phyloP scores from a whole-genome alignment of 2,113 vertebrate species.

The Brachyhypopomus gauderio region DNA sequence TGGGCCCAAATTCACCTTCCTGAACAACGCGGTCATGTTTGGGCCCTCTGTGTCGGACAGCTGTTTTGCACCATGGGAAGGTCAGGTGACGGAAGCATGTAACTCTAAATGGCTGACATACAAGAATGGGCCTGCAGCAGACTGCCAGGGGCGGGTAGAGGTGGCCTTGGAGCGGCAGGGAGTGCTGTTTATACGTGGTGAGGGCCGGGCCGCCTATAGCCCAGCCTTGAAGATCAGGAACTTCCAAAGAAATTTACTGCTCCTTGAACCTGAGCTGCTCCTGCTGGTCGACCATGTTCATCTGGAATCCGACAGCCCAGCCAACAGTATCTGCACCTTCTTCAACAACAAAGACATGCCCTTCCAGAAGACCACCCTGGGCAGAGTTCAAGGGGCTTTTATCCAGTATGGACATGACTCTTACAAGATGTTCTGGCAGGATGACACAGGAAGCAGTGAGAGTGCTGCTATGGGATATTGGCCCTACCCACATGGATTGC shows the following conservation, averaged over 20 bases:
- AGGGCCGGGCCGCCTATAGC: constrained; percentile 85
- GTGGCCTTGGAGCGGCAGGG: constrained; percentile 81
- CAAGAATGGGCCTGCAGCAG: constrained; percentile 86
- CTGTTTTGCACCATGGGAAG: constrained; percentile 94
- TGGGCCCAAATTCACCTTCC: constrained; percentile 92
- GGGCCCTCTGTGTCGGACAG: constrained; percentile 78
- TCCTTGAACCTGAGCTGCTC: constrained; percentile 92
- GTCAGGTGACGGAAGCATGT: constrained; percentile 94
- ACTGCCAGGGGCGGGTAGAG: constrained; percentile 84
- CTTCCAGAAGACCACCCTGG: constrained; percentile 78
- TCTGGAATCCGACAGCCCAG: constrained; percentile 80
- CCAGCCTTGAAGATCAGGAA: constrained; percentile 83
- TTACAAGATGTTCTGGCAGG: constrained; percentile 98
- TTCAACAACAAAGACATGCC: constrained; percentile 94
- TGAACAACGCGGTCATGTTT: constrained; percentile 94
- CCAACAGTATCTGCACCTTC: constrained; percentile 83
- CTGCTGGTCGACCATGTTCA: constrained; percentile 92
- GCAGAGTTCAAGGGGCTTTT: constrained; percentile 86
- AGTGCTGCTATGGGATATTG: constrained; percentile 82
- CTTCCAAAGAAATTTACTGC: constrained; percentile 89
- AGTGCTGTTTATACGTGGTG: constrained; percentile 91
- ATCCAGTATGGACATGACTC: constrained; percentile 80
- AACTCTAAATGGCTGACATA: constrained; percentile 97
- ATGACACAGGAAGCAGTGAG: constrained; percentile 88
- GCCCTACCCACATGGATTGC: constrained; percentile 88